Percentiles rank a stretch among this genome's conserved stretches.
These are phyloP conservation scores for Entomobrya proxima DNA, from an alignment of 2,888 invertebrate species.

Conservation along the genomic window DNA sequence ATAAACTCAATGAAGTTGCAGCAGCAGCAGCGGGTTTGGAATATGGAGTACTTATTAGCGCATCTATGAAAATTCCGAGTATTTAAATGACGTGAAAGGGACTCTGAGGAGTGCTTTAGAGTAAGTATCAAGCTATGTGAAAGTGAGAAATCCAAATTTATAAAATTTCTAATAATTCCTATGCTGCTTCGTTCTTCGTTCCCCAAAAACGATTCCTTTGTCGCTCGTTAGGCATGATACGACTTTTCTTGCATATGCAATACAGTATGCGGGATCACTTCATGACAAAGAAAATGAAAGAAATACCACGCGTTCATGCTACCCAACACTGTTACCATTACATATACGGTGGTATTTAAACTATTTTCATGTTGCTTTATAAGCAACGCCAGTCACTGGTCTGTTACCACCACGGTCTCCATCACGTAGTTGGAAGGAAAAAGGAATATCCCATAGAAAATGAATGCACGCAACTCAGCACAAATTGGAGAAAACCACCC, in stretches of 20 bases:
- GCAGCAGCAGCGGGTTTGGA: constrained; percentile 26
- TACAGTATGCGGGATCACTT: neutral
- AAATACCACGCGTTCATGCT: neutral
- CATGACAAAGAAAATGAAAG: neutral
- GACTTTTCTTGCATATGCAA: neutral
- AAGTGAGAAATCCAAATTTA: constrained; percentile 65
- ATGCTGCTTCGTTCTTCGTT: neutral
- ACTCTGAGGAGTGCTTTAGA: constrained; percentile 57
- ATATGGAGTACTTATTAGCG: neutral
- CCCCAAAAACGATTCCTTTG: neutral
- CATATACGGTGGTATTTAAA: constrained; percentile 22
- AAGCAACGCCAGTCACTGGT: neutral
- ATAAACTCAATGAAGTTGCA: neutral
- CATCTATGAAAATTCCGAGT: constrained; percentile 11
- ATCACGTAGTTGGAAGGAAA: neutral
- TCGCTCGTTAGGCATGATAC: neutral
- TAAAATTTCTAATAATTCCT: constrained; percentile 64
- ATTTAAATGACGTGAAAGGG: constrained; percentile 61
- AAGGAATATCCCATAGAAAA: constrained; percentile 46
- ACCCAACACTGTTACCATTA: neutral
- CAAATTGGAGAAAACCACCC: constrained; percentile 63
- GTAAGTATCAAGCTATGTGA: constrained; percentile 63
- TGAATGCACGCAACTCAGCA: constrained; percentile 63
- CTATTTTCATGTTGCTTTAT: neutral
- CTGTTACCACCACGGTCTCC: neutral